Conservation (phyloP, 2,797 vertebrate species). For the Labeo calbasu region DNA sequence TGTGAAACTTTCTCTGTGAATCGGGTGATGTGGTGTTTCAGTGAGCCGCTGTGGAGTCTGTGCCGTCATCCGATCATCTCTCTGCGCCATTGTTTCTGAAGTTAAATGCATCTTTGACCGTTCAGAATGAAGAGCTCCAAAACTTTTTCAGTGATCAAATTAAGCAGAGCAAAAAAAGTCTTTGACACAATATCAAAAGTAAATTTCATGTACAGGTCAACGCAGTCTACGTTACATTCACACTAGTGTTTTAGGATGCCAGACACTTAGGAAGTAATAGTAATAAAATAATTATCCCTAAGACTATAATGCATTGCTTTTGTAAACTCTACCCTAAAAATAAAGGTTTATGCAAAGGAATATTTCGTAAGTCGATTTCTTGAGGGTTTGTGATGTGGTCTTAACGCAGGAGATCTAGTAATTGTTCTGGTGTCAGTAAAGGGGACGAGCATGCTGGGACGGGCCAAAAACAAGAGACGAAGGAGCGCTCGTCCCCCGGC, state of each 20-base stretch:
- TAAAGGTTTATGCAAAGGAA: not conserved
- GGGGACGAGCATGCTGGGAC: not conserved
- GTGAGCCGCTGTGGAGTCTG: not conserved
- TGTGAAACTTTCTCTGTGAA: not conserved
- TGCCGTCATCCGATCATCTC: not conserved
- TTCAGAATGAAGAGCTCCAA: too few relatives aligned
- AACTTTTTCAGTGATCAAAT: too few relatives aligned
- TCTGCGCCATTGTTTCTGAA: too few relatives aligned
- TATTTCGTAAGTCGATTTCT: not conserved
- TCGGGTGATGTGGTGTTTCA: not conserved
- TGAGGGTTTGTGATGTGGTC: not conserved
- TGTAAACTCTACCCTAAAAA: not conserved
- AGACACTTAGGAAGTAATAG: not conserved
- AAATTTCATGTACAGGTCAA: too few relatives aligned
- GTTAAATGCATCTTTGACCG: too few relatives aligned
- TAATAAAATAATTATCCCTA: not conserved
- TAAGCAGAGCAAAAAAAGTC: too few relatives aligned
- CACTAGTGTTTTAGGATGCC: too few relatives aligned
- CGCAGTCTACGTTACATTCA: too few relatives aligned
- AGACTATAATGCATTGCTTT: not conserved
- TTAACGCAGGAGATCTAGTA: not conserved
- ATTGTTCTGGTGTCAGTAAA: not conserved
- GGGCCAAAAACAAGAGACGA: not conserved
- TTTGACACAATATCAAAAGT: too few relatives aligned
- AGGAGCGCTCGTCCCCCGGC: conserved; percentile 25